phyloP scores from a whole-genome alignment of 2,797 vertebrate genomes.

The Typhlichthys eigenmanni region DNA sequence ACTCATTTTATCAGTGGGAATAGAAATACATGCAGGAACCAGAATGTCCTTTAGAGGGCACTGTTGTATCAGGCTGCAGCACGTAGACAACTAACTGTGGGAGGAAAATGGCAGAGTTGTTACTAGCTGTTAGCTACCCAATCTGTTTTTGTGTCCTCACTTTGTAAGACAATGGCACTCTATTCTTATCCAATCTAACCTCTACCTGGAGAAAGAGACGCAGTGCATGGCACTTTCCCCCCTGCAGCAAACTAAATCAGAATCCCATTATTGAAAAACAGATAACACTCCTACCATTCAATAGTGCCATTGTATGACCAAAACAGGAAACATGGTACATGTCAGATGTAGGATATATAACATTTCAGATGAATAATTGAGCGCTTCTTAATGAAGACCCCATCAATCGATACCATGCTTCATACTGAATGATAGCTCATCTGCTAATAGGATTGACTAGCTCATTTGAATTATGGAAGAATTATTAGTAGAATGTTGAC shows the following conservation, averaged over 20 bases:
- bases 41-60: slow-evolving; percentile 65
- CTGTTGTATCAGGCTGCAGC: slow-evolving; percentile 66
- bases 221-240: slow-evolving; percentile 38
- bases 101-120: slow-evolving; percentile 23
- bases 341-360: slow-evolving; percentile 51
- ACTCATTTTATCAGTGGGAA: not conserved
- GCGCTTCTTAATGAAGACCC: slow-evolving; percentile 38
- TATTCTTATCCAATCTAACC: slow-evolving; percentile 69
- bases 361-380: slow-evolving; percentile 50
- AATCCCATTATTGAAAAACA: slow-evolving; percentile 61
- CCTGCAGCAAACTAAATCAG: slow-evolving; percentile 63
- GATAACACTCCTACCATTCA: slow-evolving; percentile 55
- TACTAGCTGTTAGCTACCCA: slow-evolving; percentile 42
- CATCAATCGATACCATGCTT: slow-evolving; percentile 50
- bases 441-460: slow-evolving; percentile 52
- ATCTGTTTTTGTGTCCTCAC: slow-evolving; percentile 60
- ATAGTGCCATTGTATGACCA: slow-evolving; percentile 52
- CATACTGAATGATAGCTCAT: slow-evolving; percentile 52
- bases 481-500: slow-evolving; percentile 59
- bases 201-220: slow-evolving; percentile 51
- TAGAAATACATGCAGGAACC: not conserved
- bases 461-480: slow-evolving; percentile 55
- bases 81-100: slow-evolving; percentile 5
- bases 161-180: slow-evolving; percentile 64
- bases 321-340: slow-evolving; percentile 62